Evolutionary conservation across 1,140 invertebrate genomes (phyloP), one percentile per base, ranked within the genome.

Genomic region (Zaprionus nigranus): DNA sequence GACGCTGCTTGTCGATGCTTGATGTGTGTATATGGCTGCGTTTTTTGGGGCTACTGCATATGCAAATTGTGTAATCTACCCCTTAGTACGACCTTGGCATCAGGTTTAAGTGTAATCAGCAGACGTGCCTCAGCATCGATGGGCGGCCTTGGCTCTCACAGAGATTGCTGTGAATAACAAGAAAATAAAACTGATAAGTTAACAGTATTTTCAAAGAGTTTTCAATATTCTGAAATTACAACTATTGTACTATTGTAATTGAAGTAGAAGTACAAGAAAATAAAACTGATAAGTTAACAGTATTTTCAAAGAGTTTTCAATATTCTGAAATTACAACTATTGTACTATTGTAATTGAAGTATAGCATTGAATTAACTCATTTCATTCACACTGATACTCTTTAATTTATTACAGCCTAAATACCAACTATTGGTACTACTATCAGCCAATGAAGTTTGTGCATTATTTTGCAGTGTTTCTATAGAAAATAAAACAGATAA

Each of bases 61-160:
- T 24, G 13, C 40, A 24, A 54, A 28, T 26, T 49, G 60, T 26
- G 5, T 40, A 49, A 49, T 40, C 46, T 28, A 28, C 22, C 5
- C 30, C 30, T 11, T 22, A 49, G 2, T 17, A 24, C 36, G 59
- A n/a, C 72, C 72, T 70, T 75, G 72, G 24, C 72, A 62, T 22
- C 53, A 49, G 38, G 66, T 49, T 58, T 38, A 58, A 65, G 12
- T 65, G 61, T 65, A 65, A 75, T 70, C 72, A 57, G 51, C 46
- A 60, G 17, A 54, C 46, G 28, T 13, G 17, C 13, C 36, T 49
- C 11, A 15, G n/a, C 40, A 38, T 69, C 28, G 24, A 28, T 60
- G 46, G 30, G 30, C 20, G 30, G 38, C 69, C 61, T 65, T 65
- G 51, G n/a, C 20, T 12, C 36, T n/a, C 15, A 26, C 30, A 26